Percentiles rank a stretch among this genome's conserved stretches.
Evolutionary conservation across 2,888 invertebrate species (phyloP).

Genomic region (Nezara viridula): DNA sequence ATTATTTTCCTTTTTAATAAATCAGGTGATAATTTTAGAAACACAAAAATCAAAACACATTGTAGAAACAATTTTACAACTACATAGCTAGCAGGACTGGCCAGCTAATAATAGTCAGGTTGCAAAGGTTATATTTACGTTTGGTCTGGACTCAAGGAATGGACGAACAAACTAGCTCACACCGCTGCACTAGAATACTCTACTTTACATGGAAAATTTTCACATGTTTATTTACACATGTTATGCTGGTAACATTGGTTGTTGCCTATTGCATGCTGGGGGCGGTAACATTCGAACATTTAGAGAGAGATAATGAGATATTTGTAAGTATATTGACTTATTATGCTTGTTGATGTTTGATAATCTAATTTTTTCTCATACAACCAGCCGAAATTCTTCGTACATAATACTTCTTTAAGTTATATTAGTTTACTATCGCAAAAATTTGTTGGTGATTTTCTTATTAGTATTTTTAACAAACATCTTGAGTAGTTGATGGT

Average conservation of each 20-base stretch:
- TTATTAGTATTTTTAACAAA: no score
- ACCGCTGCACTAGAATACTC: slow-evolving; percentile 73
- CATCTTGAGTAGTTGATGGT: no score
- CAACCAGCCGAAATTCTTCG: neutral
- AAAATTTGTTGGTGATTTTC: no score
- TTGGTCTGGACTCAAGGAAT: neutral
- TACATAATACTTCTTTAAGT: no score
- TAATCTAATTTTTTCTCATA: neutral
- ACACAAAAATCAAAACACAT: no score
- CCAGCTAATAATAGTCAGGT: neutral
- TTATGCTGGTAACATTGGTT: slow-evolving; percentile 87
- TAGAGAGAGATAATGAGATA: slow-evolving; percentile 82
- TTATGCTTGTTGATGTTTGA: neutral
- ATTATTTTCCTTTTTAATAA: no score
- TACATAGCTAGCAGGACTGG: neutral
- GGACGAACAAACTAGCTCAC: slow-evolving; percentile 68
- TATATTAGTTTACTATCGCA: no score
- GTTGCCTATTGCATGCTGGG: slow-evolving; percentile 92
- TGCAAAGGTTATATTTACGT: slow-evolving; percentile 27
- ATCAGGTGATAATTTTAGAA: no score
- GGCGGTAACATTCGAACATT: slow-evolving; percentile 84
- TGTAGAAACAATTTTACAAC: neutral
- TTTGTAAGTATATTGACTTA: slow-evolving; percentile 72
- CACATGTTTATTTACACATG: slow-evolving; percentile 89
- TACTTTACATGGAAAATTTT: slow-evolving; percentile 84